Evolutionary conservation across 30 jellyfish, hydroid and myxozoan species (phyloP).

Genomic region (Mastigias papua): DNA sequence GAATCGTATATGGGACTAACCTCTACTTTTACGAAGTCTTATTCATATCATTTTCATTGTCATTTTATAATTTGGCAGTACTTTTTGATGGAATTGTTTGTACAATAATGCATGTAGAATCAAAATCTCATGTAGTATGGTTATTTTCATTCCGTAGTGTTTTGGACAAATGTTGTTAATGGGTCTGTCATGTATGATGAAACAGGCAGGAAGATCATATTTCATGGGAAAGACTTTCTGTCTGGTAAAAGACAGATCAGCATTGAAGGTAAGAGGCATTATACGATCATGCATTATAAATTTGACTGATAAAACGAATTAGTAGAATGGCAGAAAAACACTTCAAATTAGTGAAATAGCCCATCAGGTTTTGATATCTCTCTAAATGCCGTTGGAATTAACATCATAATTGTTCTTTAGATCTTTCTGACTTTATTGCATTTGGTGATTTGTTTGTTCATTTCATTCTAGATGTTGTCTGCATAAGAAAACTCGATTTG

Average conservation of each 20-base stretch:
- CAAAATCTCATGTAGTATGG: background rate
- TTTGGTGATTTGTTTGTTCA: background rate
- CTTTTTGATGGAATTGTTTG: background rate
- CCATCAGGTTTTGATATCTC: too few relatives aligned
- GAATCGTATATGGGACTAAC: background rate
- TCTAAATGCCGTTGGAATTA: background rate
- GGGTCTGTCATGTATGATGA: background rate
- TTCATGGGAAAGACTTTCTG: background rate
- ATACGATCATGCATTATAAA: background rate
- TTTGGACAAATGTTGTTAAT: background rate
- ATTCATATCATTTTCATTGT: background rate
- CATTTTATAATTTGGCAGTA: background rate
- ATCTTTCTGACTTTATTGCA: background rate
- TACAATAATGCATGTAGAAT: background rate
- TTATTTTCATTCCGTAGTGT: background rate
- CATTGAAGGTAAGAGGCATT: background rate
- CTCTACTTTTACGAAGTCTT: background rate
- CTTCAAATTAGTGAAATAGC: too few relatives aligned
- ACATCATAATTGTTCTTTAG: background rate
- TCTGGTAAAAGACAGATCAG: background rate
- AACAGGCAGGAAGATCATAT: background rate
- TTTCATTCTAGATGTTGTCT: conserved; percentile 21
- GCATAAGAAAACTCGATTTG: background rate
- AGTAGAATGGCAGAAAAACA: background rate
- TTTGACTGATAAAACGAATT: background rate